Conservation (phyloP, 2,888 invertebrate species). For the Calephelis perditalis region DNA sequence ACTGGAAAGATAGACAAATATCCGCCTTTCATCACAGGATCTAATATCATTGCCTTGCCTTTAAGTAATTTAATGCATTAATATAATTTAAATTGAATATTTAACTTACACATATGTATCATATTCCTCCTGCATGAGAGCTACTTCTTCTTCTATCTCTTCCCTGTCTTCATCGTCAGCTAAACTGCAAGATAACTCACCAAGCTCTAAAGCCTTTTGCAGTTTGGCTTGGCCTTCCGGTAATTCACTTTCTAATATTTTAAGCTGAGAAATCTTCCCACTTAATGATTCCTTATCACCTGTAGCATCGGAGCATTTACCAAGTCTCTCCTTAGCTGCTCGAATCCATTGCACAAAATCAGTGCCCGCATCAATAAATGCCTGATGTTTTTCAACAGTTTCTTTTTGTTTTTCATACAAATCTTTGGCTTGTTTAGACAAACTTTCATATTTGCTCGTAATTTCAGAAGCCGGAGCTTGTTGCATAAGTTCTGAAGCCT, state of each 20-base stretch:
- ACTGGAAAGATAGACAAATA: no score
- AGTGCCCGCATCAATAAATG: conserved; percentile 93
- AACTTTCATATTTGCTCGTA: conserved; percentile 91
- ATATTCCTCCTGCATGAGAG: conserved; percentile 92
- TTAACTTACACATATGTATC: conserved; percentile 86
- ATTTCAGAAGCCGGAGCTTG: conserved; percentile 95
- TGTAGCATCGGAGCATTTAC: conserved; percentile 94
- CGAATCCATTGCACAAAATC: conserved; percentile 96
- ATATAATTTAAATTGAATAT: neutral
- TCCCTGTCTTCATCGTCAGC: conserved; percentile 92
- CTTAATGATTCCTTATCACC: conserved; percentile 94
- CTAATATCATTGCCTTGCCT: no score
- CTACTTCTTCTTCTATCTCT: conserved; percentile 95
- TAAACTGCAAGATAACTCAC: conserved; percentile 90
- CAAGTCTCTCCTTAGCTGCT: conserved; percentile 91
- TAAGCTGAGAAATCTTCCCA: conserved; percentile 91
- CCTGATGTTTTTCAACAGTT: conserved; percentile 93
- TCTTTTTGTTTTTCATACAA: conserved; percentile 93
- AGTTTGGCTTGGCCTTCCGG: conserved; percentile 90
- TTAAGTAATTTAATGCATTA: no score
- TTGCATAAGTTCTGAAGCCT: conserved; percentile 94
- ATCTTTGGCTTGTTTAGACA: conserved; percentile 94
- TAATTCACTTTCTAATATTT: conserved; percentile 89
- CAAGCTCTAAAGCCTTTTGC: conserved; percentile 89
- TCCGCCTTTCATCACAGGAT: no score